Evolutionary conservation across 2,113 vertebrate species (phyloP).

Genomic region (Phalacrocorax brasilianus): DNA sequence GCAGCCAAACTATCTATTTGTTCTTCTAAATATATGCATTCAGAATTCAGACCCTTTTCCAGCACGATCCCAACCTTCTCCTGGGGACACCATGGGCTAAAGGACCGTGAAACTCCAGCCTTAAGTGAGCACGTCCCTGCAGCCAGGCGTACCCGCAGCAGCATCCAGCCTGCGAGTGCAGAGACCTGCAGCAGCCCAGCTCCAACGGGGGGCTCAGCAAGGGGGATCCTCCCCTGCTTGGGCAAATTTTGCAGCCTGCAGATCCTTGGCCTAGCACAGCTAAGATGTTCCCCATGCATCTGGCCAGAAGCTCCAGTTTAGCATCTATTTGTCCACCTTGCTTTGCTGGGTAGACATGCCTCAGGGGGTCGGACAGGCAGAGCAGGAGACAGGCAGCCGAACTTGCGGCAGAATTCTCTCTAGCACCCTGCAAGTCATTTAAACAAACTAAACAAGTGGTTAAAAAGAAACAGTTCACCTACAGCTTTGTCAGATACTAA

Average conservation of each 20-base stretch:
- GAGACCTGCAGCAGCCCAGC: not conserved
- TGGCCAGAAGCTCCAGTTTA: not conserved
- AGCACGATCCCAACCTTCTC: not conserved
- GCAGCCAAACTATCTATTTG: not conserved
- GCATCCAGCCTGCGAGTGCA: not conserved
- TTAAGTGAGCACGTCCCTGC: not conserved
- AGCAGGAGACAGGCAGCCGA: not conserved
- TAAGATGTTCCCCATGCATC: not conserved
- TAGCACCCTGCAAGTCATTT: not conserved
- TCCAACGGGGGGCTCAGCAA: not conserved
- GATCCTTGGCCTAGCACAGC: not conserved
- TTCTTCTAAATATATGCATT: not conserved
- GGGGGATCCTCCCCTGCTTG: not conserved
- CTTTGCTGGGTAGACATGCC: not conserved
- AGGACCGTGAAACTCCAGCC: not conserved
- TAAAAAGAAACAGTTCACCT: not conserved
- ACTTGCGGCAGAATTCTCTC: not conserved
- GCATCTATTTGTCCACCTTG: not conserved
- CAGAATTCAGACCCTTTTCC: not conserved
- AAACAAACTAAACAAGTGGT: not conserved
- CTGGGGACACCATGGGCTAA: not conserved
- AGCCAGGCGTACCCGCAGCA: not conserved
- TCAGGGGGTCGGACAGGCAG: rapidly evolving
- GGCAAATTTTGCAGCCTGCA: not conserved
- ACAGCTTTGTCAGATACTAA: not conserved